Percentiles rank a stretch among this genome's conserved stretches.
Evolutionary conservation across 2,888 invertebrate species (phyloP).

Genomic region (Cheilosia vulpina): DNA sequence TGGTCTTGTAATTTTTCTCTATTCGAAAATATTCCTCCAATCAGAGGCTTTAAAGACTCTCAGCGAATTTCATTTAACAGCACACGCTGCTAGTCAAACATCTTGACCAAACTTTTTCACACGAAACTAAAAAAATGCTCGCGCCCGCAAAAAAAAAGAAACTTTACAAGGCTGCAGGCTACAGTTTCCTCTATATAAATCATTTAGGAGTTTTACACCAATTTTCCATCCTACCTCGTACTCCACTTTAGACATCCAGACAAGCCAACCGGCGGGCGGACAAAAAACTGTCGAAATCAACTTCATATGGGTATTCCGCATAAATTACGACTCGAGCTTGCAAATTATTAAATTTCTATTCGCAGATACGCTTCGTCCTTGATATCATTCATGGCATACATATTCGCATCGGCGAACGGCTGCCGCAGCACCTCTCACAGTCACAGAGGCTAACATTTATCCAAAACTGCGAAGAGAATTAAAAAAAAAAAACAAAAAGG

Average conservation of each 20-base stretch:
- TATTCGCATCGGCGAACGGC: slow-evolving; percentile 31
- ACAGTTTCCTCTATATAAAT: slow-evolving; percentile 50
- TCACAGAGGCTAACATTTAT: slow-evolving; percentile 11
- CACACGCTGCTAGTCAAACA: slow-evolving; percentile 28
- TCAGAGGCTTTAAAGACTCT: too few species aligned
- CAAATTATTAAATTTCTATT: slow-evolving; percentile 70
- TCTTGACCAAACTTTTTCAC: slow-evolving; percentile 53
- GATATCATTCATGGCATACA: slow-evolving; percentile 30
- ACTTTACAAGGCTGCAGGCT: slow-evolving; percentile 38
- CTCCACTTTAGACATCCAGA: slow-evolving; percentile 40
- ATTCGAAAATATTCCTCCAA: too few species aligned
- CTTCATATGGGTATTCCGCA: slow-evolving; percentile 60
- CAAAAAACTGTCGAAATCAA: slow-evolving; percentile 25
- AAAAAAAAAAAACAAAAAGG: background rate
- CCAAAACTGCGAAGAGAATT: slow-evolving; percentile 32
- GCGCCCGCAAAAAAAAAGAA: background rate
- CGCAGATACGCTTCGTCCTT: slow-evolving; percentile 47
- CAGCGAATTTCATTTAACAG: background rate
- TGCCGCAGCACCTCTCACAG: slow-evolving; percentile 20
- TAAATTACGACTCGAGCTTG: slow-evolving; percentile 66
- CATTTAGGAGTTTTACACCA: slow-evolving; percentile 54
- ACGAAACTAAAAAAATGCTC: slow-evolving; percentile 31
- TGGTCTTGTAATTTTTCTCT: too few species aligned
- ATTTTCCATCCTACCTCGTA: background rate
- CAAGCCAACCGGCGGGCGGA: background rate